Conservation (phyloP, 2,113 vertebrate species). For the Sigmodon hispidus region DNA sequence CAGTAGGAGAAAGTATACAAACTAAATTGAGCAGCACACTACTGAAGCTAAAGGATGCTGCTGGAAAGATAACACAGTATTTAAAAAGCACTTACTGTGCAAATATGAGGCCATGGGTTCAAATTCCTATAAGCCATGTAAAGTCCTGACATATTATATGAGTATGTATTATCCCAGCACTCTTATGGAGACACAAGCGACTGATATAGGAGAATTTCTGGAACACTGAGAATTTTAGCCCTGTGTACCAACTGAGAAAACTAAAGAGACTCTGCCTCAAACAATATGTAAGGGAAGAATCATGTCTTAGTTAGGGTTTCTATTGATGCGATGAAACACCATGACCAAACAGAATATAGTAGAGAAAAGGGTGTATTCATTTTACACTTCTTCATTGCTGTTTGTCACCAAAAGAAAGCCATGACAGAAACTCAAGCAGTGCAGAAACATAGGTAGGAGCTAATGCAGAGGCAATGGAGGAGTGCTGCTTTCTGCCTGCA, state of each 20-base stretch:
- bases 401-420: background rate
- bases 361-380: background rate
- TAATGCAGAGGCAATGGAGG: background rate
- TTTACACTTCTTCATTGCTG: background rate
- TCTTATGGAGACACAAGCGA: background rate
- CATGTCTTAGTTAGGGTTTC: background rate
- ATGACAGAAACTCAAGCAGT: background rate
- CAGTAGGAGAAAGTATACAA: background rate
- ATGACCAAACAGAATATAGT: background rate
- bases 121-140: too few species aligned
- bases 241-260: background rate
- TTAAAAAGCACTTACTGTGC: background rate
- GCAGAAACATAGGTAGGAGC: background rate
- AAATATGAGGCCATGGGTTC: background rate
- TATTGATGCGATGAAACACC: background rate
- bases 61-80: background rate
- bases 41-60: background rate
- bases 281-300: background rate
- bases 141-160: background rate
- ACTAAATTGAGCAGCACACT: background rate
- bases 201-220: background rate
- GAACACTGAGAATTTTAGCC: background rate
- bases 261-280: background rate
- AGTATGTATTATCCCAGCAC: background rate
- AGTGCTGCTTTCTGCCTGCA: background rate